phyloP scores from a whole-genome alignment of 2,888 invertebrate species.

The Lymantria monacha region DNA sequence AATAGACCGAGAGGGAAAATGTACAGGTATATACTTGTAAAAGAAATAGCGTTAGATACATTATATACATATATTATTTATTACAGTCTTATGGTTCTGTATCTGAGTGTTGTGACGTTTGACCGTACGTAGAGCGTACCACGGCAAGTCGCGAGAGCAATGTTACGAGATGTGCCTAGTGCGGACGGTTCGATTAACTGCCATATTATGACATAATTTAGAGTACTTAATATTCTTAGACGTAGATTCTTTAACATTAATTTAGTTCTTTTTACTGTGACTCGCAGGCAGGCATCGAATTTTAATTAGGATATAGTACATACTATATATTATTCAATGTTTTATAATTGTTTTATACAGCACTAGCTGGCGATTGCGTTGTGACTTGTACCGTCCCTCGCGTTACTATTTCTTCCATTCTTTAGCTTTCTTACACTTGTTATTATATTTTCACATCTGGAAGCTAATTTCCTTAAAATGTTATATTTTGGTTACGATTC shows the following conservation, averaged over 20 bases:
- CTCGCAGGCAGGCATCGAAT: constrained; percentile 73
- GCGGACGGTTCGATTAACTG: constrained; percentile 80
- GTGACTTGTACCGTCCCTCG: constrained; percentile 46
- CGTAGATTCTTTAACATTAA: constrained; percentile 61
- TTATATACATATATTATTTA: too few relatives aligned
- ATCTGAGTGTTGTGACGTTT: constrained; percentile 26
- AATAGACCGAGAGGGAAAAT: too few relatives aligned
- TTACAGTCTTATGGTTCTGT: constrained; percentile 50
- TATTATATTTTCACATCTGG: constrained; percentile 64
- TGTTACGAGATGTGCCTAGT: constrained; percentile 62
- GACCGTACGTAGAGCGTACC: constrained; percentile 6
- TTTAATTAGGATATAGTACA: constrained; percentile 59
- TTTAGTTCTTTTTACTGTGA: constrained; percentile 67
- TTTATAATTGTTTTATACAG: constrained; percentile 47
- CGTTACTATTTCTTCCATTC: constrained; percentile 46
- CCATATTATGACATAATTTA: constrained; percentile 82
- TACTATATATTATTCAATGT: constrained; percentile 45
- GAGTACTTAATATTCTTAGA: constrained; percentile 70
- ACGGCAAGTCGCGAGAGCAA: constrained; percentile 44
- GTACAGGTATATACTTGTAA: too few relatives aligned
- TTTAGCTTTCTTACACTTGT: constrained; percentile 63
- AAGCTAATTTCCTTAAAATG: constrained; percentile 51
- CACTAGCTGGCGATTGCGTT: constrained; percentile 49
- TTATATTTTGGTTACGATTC: constrained; percentile 56
- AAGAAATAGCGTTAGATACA: too few relatives aligned